Conservation (phyloP, 2,888 invertebrate genomes). For the Rhagonycha fulva region DNA sequence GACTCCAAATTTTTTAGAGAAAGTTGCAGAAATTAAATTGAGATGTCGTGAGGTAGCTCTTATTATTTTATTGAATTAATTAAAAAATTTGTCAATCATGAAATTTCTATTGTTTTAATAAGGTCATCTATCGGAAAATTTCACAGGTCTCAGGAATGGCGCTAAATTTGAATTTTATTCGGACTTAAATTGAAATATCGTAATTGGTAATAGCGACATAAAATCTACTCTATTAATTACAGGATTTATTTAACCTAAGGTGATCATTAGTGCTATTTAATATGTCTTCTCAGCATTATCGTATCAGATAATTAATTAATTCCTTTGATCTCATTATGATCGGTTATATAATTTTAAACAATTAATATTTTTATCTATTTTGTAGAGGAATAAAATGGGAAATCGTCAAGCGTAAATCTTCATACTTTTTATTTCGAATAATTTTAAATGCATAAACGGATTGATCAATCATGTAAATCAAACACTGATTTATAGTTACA, state of each 20-base stretch:
- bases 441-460: background rate
- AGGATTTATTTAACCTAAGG: background rate
- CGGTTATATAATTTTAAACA: background rate
- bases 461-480: background rate
- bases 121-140: background rate
- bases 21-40: background rate
- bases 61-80: background rate
- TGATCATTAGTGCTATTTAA: background rate
- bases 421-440: background rate
- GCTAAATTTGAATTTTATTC: background rate
- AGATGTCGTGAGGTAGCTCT: background rate
- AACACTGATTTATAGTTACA: background rate
- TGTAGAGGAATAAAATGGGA: background rate
- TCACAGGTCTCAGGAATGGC: background rate
- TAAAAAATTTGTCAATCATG: background rate
- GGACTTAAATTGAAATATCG: background rate
- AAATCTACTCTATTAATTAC: background rate
- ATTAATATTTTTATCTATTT: background rate
- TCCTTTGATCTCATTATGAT: background rate
- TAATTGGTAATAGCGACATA: background rate
- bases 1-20: background rate
- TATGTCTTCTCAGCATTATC: background rate
- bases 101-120: background rate
- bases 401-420: background rate
- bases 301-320: background rate